Conservation (phyloP, 2,113 vertebrate genomes). For the Loxodonta africana region DNA sequence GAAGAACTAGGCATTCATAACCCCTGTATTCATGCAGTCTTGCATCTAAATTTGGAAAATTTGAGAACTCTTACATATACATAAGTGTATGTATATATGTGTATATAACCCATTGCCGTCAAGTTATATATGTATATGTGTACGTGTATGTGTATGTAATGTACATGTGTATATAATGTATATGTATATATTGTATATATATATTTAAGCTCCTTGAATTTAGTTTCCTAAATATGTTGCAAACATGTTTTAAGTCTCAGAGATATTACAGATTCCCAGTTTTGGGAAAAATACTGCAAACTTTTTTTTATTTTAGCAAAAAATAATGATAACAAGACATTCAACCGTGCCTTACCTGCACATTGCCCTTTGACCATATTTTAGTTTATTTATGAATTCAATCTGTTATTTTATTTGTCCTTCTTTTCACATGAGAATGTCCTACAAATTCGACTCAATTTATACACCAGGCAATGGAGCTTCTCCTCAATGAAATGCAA, state of each 20-base stretch:
- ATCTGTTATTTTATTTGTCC: background rate
- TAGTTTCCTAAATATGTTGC: background rate
- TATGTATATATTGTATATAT: too few relatives aligned
- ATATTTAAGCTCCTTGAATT: background rate
- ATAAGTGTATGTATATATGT: too few relatives aligned
- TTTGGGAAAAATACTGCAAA: background rate
- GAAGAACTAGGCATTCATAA: fast-evolving
- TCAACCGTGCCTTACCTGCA: background rate
- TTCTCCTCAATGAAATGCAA: background rate
- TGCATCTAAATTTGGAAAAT: background rate
- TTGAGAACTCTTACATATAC: background rate
- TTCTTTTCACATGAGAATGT: background rate
- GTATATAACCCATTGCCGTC: too few relatives aligned
- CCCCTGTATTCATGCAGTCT: background rate
- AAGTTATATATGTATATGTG: too few relatives aligned
- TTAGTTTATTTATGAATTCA: background rate
- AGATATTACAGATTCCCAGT: background rate
- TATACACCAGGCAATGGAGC: background rate
- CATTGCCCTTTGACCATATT: background rate
- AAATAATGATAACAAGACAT: too few relatives aligned
- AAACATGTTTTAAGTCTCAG: background rate
- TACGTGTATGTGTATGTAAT: too few relatives aligned
- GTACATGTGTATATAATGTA: too few relatives aligned
- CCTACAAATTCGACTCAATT: background rate
- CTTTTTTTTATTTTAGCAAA: background rate